Base-by-base conservation (phyloP, 2,888 invertebrate genomes). In the Selenia dentaria region DNA sequence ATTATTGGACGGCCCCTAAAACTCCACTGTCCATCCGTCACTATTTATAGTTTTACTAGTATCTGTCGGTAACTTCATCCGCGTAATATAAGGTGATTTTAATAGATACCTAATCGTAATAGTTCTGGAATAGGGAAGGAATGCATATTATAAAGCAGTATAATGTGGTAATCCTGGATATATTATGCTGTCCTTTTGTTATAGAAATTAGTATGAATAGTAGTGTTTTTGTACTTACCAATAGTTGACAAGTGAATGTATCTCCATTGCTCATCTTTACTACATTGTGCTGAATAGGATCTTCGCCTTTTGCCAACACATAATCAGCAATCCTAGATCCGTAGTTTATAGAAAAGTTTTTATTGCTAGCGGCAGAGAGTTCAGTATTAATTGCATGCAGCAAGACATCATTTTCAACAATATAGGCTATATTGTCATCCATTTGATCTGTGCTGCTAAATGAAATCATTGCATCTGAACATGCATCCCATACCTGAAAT, bases 381-480 rank as follows among this genome's bases (percentile, higher is more conserved):
- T 94, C 93, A 48, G 88, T 91, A 61, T 93, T 93, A 6, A 97
- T 93, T 0, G 96, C 94, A 66, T 95, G 92, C 1, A 97, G 81
- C 31, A 99, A 92, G 3, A 98, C 92, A 85, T 98, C 96, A 88
- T 99, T 99, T 88, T 99, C 99, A 8, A 98, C 96, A 58, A 99
- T 96, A 74, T 96, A 97, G 0, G 98, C 97, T 1, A 99, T 92
- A 73, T 96, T 94, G 31, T 94, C 93, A 12, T 92, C 87, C 62
- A 94, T 84, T 51, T 94, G 92, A 8, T 95, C 94, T 49, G 95
- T 91, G 55, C 87, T 89, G 62, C 95, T 95, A 76, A 99, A 98
- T 49, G 95, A 94, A 53, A 99, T 97, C 64, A 95, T 89, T 0
- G 98, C 96, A 79, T 97, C 96, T 0, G 98, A 98, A 70, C 95